These are phyloP conservation scores for Eurystomus gularis DNA, from an alignment of 2,113 vertebrate genomes.

Conservation along the genomic window DNA sequence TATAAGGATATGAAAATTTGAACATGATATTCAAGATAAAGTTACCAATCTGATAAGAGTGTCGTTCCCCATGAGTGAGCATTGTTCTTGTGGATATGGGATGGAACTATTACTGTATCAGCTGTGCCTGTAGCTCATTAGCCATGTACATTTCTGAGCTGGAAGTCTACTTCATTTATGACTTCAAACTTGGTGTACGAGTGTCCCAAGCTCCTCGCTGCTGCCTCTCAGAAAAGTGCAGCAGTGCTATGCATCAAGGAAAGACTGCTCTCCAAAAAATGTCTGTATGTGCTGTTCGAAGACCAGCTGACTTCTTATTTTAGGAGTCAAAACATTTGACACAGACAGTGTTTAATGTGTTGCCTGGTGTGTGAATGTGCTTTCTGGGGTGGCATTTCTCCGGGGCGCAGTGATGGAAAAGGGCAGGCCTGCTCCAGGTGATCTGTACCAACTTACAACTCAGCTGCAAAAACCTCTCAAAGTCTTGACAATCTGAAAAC, in stretches of 20 bases:
- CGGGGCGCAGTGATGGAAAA: not conserved
- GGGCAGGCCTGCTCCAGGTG: not conserved
- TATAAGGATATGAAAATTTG: conserved; percentile 76
- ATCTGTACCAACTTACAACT: not conserved
- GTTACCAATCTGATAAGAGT: conserved; percentile 57
- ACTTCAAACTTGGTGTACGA: not conserved
- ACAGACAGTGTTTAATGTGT: not conserved
- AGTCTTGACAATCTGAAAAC: not conserved
- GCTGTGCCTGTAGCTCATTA: conserved; percentile 59
- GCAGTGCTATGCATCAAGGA: not conserved
- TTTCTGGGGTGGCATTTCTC: not conserved
- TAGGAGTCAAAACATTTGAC: not conserved
- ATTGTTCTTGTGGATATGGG: conserved; percentile 52
- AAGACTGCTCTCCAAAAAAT: not conserved
- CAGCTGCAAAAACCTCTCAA: not conserved
- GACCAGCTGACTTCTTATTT: not conserved
- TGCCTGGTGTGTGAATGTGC: not conserved
- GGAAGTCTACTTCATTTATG: conserved; percentile 29
- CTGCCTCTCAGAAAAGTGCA: not conserved
- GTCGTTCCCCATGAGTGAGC: conserved; percentile 59
- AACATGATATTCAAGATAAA: conserved; percentile 66
- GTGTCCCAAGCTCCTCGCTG: not conserved
- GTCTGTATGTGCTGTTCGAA: not conserved
- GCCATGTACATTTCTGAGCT: conserved; percentile 52
- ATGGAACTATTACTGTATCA: conserved; percentile 58